phyloP scores from a whole-genome alignment of 2,888 invertebrate genomes.

The Lamellibrachia satsuma region DNA sequence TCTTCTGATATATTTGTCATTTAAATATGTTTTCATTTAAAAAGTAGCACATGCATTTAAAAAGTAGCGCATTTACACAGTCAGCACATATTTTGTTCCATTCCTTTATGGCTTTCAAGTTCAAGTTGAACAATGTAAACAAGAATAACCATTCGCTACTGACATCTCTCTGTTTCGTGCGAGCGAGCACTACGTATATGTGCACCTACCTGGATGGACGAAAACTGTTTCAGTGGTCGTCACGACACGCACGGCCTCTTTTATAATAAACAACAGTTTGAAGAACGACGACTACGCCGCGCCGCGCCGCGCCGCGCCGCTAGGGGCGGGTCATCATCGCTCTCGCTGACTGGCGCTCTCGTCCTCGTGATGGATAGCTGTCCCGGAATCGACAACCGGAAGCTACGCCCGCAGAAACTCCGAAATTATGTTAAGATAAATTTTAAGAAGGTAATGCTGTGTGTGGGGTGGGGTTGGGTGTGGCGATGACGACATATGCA shows the following conservation, averaged over 20 bases:
- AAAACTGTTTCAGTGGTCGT: neutral
- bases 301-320: neutral
- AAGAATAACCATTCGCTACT: neutral
- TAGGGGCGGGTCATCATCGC: neutral
- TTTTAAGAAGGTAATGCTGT: neutral
- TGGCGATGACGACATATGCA: neutral
- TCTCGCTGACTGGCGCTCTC: neutral
- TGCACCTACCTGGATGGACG: neutral
- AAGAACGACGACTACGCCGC: neutral
- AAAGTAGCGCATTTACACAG: too few species aligned
- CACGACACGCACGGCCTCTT: neutral
- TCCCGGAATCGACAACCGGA: neutral
- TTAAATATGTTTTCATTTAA: too few species aligned
- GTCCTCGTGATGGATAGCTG: neutral
- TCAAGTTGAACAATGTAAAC: neutral
- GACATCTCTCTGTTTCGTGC: too few species aligned
- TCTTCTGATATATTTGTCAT: too few species aligned
- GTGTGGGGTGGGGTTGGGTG: neutral
- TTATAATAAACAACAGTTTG: neutral
- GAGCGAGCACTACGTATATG: neutral
- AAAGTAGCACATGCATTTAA: too few species aligned
- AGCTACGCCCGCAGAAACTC: neutral
- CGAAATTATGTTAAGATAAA: constrained; percentile 11
- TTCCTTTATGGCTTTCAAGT: too few species aligned
- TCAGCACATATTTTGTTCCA: too few species aligned